These are phyloP conservation scores for Microctenopoma lineatum DNA, from an alignment of 2,797 vertebrate genomes.

Conservation along the genomic window DNA sequence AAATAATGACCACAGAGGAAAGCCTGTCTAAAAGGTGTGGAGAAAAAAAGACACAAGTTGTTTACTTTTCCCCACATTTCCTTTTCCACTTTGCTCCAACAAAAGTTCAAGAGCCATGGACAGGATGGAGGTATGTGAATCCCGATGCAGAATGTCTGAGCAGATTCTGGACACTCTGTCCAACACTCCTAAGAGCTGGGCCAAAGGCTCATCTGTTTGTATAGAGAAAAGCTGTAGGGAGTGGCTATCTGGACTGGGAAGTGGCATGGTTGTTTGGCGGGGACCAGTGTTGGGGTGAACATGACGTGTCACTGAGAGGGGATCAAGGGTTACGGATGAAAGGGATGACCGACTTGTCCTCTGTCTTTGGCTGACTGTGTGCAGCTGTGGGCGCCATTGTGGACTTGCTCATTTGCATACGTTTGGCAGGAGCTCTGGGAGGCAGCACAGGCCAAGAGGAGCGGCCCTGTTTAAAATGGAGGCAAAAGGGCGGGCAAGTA, in stretches of 20 bases:
- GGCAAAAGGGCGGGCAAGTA: slow-evolving; percentile 82
- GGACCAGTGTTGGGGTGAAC: slow-evolving; percentile 75
- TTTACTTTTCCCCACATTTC: slow-evolving; percentile 72
- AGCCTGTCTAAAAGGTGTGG: slow-evolving; percentile 52
- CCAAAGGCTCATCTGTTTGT: slow-evolving; percentile 74
- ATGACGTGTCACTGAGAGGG: slow-evolving; percentile 79
- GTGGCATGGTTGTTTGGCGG: slow-evolving; percentile 73
- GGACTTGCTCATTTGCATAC: slow-evolving; percentile 81
- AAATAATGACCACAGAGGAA: slow-evolving; percentile 73
- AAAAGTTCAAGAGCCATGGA: slow-evolving; percentile 64
- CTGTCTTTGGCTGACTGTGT: slow-evolving; percentile 79
- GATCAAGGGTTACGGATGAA: slow-evolving; percentile 86
- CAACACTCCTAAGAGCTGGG: slow-evolving; percentile 60
- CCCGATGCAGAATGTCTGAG: slow-evolving; percentile 45
- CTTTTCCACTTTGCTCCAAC: slow-evolving; percentile 69
- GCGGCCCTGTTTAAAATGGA: slow-evolving; percentile 76
- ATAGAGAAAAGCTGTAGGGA: slow-evolving; percentile 57
- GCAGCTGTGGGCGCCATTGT: slow-evolving; percentile 83
- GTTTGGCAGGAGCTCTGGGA: slow-evolving; percentile 79
- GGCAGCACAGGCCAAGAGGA: slow-evolving; percentile 76
- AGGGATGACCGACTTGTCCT: slow-evolving; percentile 75
- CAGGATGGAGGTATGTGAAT: slow-evolving; percentile 54
- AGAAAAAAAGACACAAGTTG: slow-evolving; percentile 62
- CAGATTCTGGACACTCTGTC: slow-evolving; percentile 58
- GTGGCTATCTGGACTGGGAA: slow-evolving; percentile 49